These are phyloP conservation scores for Ctenochaetus hawaiiensis DNA, from an alignment of 2,797 vertebrate species.

Conservation along the genomic window DNA sequence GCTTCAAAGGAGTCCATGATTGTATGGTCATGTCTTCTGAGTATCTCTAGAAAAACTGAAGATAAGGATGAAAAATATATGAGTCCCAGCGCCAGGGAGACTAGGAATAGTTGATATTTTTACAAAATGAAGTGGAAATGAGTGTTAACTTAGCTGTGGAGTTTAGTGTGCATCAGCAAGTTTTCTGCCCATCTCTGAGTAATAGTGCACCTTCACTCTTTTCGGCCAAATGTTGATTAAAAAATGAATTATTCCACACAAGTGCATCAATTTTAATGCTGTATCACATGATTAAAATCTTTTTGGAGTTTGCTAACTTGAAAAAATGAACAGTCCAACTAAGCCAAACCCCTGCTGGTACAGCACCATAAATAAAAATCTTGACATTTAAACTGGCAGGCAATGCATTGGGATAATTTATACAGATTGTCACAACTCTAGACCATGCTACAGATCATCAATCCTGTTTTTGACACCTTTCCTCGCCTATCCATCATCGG, in stretches of 20 bases:
- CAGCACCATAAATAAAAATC: slow-evolving; percentile 65
- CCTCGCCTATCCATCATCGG: slow-evolving; percentile 65
- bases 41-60: slow-evolving; percentile 57
- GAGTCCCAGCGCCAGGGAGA: slow-evolving; percentile 43
- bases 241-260: slow-evolving; percentile 48
- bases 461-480: slow-evolving; percentile 75
- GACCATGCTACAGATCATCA: slow-evolving; percentile 72
- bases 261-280: slow-evolving; percentile 7
- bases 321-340: slow-evolving; percentile 45
- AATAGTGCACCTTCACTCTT: slow-evolving; percentile 31
- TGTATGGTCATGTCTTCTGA: slow-evolving; percentile 70
- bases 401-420: slow-evolving; percentile 66
- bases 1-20: slow-evolving; percentile 83
- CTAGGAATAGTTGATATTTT: slow-evolving; percentile 42
- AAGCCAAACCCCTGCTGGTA: slow-evolving; percentile 34
- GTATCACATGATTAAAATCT: slow-evolving; percentile 53
- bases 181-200: slow-evolving; percentile 24
- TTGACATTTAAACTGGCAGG: slow-evolving; percentile 61
- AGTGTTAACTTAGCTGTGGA: slow-evolving; percentile 31
- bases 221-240: slow-evolving; percentile 52
- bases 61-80: slow-evolving; percentile 77
- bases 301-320: slow-evolving; percentile 24
- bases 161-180: slow-evolving; percentile 30
- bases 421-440: slow-evolving; percentile 73
- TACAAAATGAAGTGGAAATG: slow-evolving; percentile 37